Evolutionary conservation across 2,113 vertebrate species (phyloP).

Genomic region (Atractosteus spatula): DNA sequence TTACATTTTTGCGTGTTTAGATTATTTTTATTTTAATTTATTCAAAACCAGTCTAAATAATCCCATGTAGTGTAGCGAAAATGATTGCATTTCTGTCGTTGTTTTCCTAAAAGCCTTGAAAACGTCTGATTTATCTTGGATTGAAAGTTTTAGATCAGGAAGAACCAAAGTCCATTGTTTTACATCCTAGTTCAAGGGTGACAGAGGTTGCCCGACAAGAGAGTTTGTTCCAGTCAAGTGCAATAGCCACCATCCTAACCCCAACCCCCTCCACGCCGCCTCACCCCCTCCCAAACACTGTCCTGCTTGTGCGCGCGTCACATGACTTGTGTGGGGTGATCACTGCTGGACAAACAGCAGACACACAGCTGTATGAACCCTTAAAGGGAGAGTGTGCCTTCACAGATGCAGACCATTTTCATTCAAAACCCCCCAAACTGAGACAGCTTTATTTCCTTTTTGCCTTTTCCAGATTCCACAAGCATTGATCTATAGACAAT

Average conservation of each 20-base stretch:
- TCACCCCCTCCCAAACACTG: conserved; percentile 9
- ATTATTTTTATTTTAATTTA: too few species aligned
- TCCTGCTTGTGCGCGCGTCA: conserved; percentile 22
- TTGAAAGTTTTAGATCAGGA: conserved; percentile 24
- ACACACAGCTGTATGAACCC: conserved; percentile 23
- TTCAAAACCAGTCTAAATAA: too few species aligned
- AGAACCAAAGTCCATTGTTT: conserved; percentile 19
- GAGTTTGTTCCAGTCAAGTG: conserved; percentile 36
- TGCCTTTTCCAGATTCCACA: too few species aligned
- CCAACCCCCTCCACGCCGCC: not conserved
- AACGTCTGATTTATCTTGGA: conserved; percentile 1
- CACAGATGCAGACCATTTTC: not conserved
- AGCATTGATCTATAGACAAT: too few species aligned
- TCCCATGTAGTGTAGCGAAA: too few species aligned
- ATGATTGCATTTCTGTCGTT: too few species aligned
- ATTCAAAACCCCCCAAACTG: not conserved
- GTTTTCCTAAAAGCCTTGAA: too few species aligned
- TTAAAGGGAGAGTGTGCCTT: conserved; percentile 34
- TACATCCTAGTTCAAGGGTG: conserved; percentile 45
- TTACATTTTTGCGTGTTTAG: too few species aligned
- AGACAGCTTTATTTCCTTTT: too few species aligned
- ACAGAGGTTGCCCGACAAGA: conserved; percentile 51
- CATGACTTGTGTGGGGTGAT: conserved; percentile 48
- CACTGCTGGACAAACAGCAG: conserved; percentile 35
- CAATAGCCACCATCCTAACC: not conserved